phyloP scores from a whole-genome alignment of 2,888 invertebrate species.

The Drosophila neonasuta region DNA sequence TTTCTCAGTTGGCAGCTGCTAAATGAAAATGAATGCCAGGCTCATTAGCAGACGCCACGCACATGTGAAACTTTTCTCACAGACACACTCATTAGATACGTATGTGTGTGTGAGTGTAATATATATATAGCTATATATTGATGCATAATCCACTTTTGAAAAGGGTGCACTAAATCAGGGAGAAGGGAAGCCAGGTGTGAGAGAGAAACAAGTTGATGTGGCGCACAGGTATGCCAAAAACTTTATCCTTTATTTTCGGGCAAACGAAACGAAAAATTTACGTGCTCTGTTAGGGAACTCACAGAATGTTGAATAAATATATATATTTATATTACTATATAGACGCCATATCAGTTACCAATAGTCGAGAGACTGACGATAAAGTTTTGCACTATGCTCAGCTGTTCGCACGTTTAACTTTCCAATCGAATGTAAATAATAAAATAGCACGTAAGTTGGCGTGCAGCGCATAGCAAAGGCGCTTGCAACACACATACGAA shows the following conservation, averaged over 20 bases:
- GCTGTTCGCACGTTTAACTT: conserved; percentile 75
- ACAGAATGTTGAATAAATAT: conserved; percentile 27
- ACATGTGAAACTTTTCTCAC: conserved; percentile 64
- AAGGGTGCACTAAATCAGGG: conserved; percentile 30
- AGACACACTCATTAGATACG: conserved; percentile 8
- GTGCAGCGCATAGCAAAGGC: conserved; percentile 31
- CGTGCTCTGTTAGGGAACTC: conserved; percentile 55
- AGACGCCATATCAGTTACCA: conserved; percentile 28
- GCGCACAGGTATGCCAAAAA: conserved; percentile 57
- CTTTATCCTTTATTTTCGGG: conserved; percentile 65
- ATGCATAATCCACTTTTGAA: conserved; percentile 69
- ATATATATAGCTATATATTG: conserved; percentile 42
- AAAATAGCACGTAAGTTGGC: conserved; percentile 55
- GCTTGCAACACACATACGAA: conserved; percentile 16
- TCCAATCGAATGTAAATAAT: conserved; percentile 79
- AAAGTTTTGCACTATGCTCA: conserved; percentile 57
- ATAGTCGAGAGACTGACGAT: conserved; percentile 35
- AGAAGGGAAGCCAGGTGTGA: background rate
- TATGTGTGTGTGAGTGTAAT: background rate
- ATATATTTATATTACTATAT: conserved; percentile 28
- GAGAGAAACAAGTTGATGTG: too few relatives aligned
- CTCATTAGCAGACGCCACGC: conserved; percentile 67
- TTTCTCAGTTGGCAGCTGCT: conserved; percentile 36
- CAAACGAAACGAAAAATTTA: conserved; percentile 59
- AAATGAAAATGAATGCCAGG: conserved; percentile 68